Percentiles rank a stretch among this genome's conserved stretches.
Evolutionary conservation across 1,140 invertebrate species (phyloP).

Genomic region (Calycopis cecrops): DNA sequence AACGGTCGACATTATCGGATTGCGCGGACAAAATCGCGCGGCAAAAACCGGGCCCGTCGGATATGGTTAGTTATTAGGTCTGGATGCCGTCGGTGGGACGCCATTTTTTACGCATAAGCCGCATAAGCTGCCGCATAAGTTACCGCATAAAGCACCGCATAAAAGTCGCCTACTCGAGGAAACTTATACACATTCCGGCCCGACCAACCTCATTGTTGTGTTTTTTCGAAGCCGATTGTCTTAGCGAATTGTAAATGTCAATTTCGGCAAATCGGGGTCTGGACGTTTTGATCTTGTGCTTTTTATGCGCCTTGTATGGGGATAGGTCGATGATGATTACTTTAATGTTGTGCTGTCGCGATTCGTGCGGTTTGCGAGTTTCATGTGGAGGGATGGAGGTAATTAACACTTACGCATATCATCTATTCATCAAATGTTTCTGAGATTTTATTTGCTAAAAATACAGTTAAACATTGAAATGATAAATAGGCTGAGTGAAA

Average conservation of each 20-base stretch:
- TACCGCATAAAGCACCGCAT: conserved; percentile 21
- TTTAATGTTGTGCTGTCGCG: too few relatives aligned
- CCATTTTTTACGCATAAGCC: conserved; percentile 16
- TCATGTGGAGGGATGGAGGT: too few relatives aligned
- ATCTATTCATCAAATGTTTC: too few relatives aligned
- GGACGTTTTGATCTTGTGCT: too few relatives aligned
- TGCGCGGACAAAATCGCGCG: conserved; percentile 12
- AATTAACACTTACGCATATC: too few relatives aligned
- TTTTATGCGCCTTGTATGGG: too few relatives aligned
- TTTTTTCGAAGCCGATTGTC: not conserved
- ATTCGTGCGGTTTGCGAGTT: too few relatives aligned
- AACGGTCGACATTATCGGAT: conserved; percentile 18
- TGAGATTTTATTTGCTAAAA: too few relatives aligned
- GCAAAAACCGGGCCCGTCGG: conserved; percentile 18
- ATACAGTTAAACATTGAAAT: too few relatives aligned
- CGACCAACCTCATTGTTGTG: not conserved
- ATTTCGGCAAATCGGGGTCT: not conserved
- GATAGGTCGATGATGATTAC: too few relatives aligned
- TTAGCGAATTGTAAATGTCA: conserved; percentile 7
- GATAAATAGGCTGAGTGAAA: too few relatives aligned
- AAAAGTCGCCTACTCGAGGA: conserved; percentile 8
- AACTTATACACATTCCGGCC: not conserved
- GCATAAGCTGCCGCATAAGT: conserved; percentile 14
- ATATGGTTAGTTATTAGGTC: conserved; percentile 26
- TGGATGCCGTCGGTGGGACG: conserved; percentile 13